phyloP scores from a whole-genome alignment of 2,113 vertebrate genomes.

The Struthidea cinerea region DNA sequence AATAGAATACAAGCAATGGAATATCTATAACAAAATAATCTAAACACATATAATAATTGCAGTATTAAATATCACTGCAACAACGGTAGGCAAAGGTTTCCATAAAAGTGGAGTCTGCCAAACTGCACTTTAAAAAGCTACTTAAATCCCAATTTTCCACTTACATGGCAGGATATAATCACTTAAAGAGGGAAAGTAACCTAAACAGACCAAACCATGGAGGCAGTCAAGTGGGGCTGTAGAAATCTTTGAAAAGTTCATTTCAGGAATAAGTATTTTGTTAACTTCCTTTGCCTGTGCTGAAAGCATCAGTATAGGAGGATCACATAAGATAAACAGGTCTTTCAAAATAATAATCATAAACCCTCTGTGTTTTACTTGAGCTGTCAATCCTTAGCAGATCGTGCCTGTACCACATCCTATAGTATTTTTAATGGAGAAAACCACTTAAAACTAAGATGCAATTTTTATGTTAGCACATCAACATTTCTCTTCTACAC shows the following conservation, averaged over 20 bases:
- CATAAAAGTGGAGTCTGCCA: neutral
- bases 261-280: neutral
- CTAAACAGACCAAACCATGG: neutral
- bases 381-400: neutral
- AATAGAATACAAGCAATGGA: neutral
- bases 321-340: neutral
- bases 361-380: neutral
- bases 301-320: neutral
- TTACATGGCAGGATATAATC: neutral
- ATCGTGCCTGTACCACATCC: neutral
- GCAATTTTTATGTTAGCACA: neutral
- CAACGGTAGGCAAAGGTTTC: neutral
- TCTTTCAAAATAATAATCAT: neutral
- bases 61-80: neutral
- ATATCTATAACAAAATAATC: neutral
- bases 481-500: neutral
- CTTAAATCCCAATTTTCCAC: neutral
- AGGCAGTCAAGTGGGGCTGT: neutral
- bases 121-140: neutral
- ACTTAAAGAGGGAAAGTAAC: neutral
- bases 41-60: neutral
- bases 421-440: accelerated
- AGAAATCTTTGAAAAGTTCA: neutral
- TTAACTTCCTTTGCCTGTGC: neutral
- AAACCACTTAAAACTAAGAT: neutral